These are phyloP conservation scores for Gallinago jamesoni DNA, from an alignment of 2,113 vertebrate genomes.

Conservation along the genomic window DNA sequence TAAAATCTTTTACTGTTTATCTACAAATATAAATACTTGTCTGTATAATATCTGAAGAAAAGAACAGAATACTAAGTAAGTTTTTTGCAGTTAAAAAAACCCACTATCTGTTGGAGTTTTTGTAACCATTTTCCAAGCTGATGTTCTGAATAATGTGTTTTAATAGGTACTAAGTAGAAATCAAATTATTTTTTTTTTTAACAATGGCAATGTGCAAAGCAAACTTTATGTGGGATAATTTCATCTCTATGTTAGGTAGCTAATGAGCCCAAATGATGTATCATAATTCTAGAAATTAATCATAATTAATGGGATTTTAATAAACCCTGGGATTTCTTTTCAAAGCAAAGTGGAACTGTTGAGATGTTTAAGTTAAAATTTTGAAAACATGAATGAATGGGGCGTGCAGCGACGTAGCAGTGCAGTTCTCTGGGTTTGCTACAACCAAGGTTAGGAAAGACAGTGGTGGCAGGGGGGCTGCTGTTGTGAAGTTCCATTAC, in stretches of 20 bases:
- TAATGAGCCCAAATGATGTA: constrained; percentile 25
- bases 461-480: rapidly evolving
- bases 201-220: neutral
- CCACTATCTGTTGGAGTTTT: neutral
- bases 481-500: neutral
- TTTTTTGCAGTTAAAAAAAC: neutral
- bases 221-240: constrained; percentile 11
- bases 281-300: neutral
- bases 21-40: neutral
- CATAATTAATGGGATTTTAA: neutral
- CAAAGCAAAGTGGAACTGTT: neutral
- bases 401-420: rapidly evolving
- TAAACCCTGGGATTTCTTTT: neutral
- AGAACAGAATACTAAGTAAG: neutral
- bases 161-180: constrained; percentile 22
- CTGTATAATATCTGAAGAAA: neutral
- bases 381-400: neutral
- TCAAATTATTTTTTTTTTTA: neutral
- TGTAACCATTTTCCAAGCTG: constrained; percentile 6
- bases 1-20: neutral
- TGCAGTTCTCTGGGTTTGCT: neutral
- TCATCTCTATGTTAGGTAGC: neutral
- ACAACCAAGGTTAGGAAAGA: neutral
- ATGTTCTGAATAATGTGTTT: constrained; percentile 52
- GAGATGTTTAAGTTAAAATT: neutral